These are phyloP conservation scores for Tarsius wallacei DNA, from an alignment of 2,797 vertebrate genomes.

Conservation along the genomic window DNA sequence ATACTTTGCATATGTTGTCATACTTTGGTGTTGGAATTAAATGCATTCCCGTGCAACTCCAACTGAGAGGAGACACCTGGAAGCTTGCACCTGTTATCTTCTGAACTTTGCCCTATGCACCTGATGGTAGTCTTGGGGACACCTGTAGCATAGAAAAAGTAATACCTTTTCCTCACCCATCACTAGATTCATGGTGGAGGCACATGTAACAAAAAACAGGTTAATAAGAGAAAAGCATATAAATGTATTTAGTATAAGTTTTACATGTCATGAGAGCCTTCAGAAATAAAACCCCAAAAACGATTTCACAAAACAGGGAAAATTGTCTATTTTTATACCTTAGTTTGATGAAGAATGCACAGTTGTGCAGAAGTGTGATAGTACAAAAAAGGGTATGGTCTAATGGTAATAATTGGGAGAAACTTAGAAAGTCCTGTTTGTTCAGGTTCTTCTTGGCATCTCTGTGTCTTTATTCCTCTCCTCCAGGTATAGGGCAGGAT, in stretches of 20 bases:
- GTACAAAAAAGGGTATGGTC: neutral
- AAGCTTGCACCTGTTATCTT: neutral
- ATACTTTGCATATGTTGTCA: neutral
- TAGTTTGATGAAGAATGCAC: neutral
- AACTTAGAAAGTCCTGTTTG: too few species aligned
- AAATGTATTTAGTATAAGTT: neutral
- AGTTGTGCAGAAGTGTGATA: neutral
- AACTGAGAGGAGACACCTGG: neutral
- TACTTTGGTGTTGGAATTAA: neutral
- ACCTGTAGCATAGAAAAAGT: neutral
- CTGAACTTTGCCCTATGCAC: neutral
- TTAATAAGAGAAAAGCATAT: neutral
- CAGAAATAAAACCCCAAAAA: neutral
- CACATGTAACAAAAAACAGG: neutral
- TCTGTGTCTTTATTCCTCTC: neutral
- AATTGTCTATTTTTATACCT: neutral
- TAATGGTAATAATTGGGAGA: neutral
- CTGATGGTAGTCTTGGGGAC: neutral
- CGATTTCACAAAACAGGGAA: neutral
- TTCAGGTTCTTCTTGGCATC: neutral
- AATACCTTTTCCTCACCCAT: neutral
- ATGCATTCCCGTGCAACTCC: neutral
- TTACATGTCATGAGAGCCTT: neutral
- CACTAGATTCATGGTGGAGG: neutral
- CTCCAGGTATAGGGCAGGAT: neutral